Evolutionary conservation across 2,888 invertebrate genomes (phyloP), one percentile per base, ranked within the genome.

Genomic region (Caprella mutica): DNA sequence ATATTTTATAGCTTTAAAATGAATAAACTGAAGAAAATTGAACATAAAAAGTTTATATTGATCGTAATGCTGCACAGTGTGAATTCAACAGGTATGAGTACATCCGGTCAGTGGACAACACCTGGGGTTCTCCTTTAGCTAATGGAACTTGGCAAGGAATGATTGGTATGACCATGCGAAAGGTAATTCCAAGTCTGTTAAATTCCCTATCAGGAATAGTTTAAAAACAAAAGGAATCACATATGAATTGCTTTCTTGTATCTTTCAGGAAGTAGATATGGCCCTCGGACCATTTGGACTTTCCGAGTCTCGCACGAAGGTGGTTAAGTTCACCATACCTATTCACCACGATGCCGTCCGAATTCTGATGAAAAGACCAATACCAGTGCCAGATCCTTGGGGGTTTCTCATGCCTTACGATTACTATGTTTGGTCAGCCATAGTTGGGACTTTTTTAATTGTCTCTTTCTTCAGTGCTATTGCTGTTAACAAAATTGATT

Each of bases 231-330:
- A n/a, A n/a, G n/a, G n/a, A n/a, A n/a, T n/a, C n/a, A n/a, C n/a
- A n/a, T n/a, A n/a, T n/a, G n/a, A n/a, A n/a, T n/a, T n/a, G n/a
- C n/a, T n/a, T n/a, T n/a, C n/a, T n/a, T n/a, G n/a, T n/a, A n/a
- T n/a, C n/a, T 2, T 3, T 8, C 30, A 60, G 60, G 60, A 60
- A 21, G 54, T 40, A 4, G 60, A 60, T 44, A 14, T 60, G 12
- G 60, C 60, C 5, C 35, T 60, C 19, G 60, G 60, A 24, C 60
- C 60, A 6, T 60, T 60, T 27, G 60, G 60, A 17, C 17, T 60
- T 43, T 54, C 60, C 24, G 56, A 30, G 24, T 27, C 50, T 5
- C 60, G 60, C 17, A 50, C 60, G 1, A 21, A 42, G 5, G 60
- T 56, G 1, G 60, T 43, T 6, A 27, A 42, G n/a, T 60, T 60